Base-by-base conservation (phyloP, 2,113 vertebrate genomes). In the Dendrocopos noguchii region DNA sequence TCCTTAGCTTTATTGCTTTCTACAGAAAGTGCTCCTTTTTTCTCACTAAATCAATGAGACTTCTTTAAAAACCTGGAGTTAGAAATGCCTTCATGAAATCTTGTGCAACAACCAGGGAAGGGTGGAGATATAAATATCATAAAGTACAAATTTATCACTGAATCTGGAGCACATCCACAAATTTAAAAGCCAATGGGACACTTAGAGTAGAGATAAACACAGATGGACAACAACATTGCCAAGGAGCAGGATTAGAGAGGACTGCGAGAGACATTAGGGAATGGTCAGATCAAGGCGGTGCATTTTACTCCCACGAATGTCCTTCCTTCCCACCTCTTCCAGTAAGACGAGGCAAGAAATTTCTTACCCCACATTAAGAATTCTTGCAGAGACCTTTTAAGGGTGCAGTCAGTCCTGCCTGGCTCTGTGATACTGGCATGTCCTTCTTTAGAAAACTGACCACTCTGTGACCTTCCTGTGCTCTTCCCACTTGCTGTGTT, bases 201-300 rank as follows among this genome's bases (percentile, higher is more conserved):
- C 94, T 92, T 76, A 59, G 53, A 78, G 65, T 67, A 91, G 81
- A 88, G 78, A 96, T 96, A 96, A 96, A 96, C 95, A 96, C 94
- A 96, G 95, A 96, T 95, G 95, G 79, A 94, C 93, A 91, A 27
- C 65, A 91, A 3, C 61, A 55, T 13, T 88, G 82, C 91, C 95
- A 96, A 87, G 67, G 82, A 88, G 72, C 80, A 94, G 76, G 68
- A 83, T 95, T 91, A 96, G 84, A 64, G 60, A 64, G 73, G 93
- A 91, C 79, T 68, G 65, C 1, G 28, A 94, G 72, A 91, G 93
- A 94, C 29, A 42, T 64, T 68, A 90, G 21, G 57, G 79, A 91
- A 89, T 20, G 33, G 79, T 56, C 84, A 78, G 82, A 83, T 91
- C 72, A 80, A 87, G 84, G 61, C 65, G 56, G 27, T 28, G 33